Conservation (phyloP, 1,140 invertebrate genomes). For the Acromyrmex heyeri region DNA sequence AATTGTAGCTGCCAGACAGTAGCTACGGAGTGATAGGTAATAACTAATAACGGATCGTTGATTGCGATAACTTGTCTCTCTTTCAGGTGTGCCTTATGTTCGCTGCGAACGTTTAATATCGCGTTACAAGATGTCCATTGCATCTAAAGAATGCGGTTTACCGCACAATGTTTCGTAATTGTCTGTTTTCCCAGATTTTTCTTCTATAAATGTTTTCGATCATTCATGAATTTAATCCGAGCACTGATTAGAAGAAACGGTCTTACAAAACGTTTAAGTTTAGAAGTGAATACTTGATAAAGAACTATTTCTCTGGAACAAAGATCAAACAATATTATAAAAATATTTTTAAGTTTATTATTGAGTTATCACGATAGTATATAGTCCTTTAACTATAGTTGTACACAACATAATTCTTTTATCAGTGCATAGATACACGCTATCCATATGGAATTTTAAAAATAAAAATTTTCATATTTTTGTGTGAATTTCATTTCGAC, state of each 20-base stretch:
- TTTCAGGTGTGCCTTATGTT: neutral
- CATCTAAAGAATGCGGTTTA: slow-evolving; percentile 22
- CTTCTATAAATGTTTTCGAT: slow-evolving; percentile 1
- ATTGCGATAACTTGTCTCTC: slow-evolving; percentile 43
- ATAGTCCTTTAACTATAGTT: neutral
- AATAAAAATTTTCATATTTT: too few relatives aligned
- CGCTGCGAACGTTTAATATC: slow-evolving; percentile 46
- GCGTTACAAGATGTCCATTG: slow-evolving; percentile 4
- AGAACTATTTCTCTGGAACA: neutral
- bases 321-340: too few relatives aligned
- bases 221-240: neutral
- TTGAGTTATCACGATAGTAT: neutral
- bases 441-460: too few relatives aligned
- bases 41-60: slow-evolving; percentile 77
- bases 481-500: too few relatives aligned
- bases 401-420: neutral
- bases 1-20: slow-evolving; percentile 71
- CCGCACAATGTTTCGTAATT: slow-evolving; percentile 18
- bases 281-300: neutral
- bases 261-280: neutral
- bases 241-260: neutral
- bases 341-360: slow-evolving; percentile 6
- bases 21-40: slow-evolving; percentile 73
- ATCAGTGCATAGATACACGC: too few relatives aligned
- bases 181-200: slow-evolving; percentile 31